phyloP scores from a whole-genome alignment of 2,888 invertebrate genomes.

The Microctonus aethiopoides region DNA sequence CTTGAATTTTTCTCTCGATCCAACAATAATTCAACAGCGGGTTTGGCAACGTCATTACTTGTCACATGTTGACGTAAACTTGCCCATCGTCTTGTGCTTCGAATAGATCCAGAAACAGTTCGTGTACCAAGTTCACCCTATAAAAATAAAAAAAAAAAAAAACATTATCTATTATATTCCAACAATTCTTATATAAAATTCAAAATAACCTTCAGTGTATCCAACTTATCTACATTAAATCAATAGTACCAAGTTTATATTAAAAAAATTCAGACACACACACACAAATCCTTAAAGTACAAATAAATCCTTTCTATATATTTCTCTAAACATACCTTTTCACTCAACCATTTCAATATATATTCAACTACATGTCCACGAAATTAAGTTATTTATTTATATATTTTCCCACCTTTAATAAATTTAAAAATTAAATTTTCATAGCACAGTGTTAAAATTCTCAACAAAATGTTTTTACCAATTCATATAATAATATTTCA shows the following conservation, averaged over 20 bases:
- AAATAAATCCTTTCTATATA: background rate
- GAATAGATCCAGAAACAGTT: slow-evolving; percentile 46
- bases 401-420: background rate
- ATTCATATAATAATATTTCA: background rate
- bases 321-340: background rate
- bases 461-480: background rate
- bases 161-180: no score
- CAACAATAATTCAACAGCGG: slow-evolving; percentile 63
- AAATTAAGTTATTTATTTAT: no score
- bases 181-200: background rate
- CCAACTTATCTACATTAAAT: background rate
- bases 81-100: slow-evolving; percentile 67
- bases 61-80: slow-evolving; percentile 69
- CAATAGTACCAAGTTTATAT: background rate
- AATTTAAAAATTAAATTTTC: background rate
- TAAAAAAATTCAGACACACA: background rate
- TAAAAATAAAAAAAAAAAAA: slow-evolving; percentile 29
- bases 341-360: background rate
- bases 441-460: background rate
- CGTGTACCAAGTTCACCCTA: slow-evolving; percentile 59
- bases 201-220: background rate
- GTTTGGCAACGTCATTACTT: slow-evolving; percentile 63
- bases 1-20: slow-evolving; percentile 60
- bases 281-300: background rate
- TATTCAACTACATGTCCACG: no score